phyloP scores from a whole-genome alignment of 1,140 invertebrate species.

The Physella acuta region DNA sequence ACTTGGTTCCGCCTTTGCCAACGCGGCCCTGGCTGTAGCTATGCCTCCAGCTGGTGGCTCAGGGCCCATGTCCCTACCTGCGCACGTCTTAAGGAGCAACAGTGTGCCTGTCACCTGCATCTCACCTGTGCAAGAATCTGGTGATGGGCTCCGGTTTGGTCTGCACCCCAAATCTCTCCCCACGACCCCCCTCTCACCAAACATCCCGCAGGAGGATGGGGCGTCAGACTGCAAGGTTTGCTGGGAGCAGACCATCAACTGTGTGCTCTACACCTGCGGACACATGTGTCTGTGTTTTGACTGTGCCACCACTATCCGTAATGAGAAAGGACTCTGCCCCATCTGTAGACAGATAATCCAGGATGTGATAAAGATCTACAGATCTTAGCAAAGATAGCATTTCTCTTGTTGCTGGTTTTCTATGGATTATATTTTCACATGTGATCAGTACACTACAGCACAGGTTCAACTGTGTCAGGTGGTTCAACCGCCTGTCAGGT shows the following conservation, averaged over 20 bases:
- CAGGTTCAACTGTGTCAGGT: too few relatives aligned
- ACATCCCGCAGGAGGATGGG: constrained; percentile 1
- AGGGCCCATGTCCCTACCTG: constrained; percentile 22
- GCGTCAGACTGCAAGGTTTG: constrained; percentile 85
- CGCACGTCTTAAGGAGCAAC: constrained; percentile 37
- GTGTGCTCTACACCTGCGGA: constrained; percentile 93
- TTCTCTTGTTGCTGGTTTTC: neutral
- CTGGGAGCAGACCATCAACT: constrained; percentile 88
- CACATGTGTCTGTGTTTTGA: constrained; percentile 99
- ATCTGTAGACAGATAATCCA: constrained; percentile 88
- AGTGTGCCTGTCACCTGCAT: constrained; percentile 34
- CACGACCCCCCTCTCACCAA: constrained; percentile 20
- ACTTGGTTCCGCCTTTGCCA: neutral
- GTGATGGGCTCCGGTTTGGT: constrained; percentile 1
- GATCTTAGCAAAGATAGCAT: constrained; percentile 27
- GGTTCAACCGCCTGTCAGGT: too few relatives aligned
- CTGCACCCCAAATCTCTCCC: constrained; percentile 32
- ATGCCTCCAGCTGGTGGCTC: constrained; percentile 27
- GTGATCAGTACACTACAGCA: too few relatives aligned
- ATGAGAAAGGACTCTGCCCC: constrained; percentile 83
- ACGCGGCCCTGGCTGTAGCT: constrained; percentile 36
- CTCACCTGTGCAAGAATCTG: constrained; percentile 26
- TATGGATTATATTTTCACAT: neutral
- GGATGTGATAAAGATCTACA: constrained; percentile 89
- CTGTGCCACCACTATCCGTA: constrained; percentile 91